Evolutionary conservation across 1,140 invertebrate genomes (phyloP), one percentile per base, ranked within the genome.

Genomic region (Aphidius ervi): DNA sequence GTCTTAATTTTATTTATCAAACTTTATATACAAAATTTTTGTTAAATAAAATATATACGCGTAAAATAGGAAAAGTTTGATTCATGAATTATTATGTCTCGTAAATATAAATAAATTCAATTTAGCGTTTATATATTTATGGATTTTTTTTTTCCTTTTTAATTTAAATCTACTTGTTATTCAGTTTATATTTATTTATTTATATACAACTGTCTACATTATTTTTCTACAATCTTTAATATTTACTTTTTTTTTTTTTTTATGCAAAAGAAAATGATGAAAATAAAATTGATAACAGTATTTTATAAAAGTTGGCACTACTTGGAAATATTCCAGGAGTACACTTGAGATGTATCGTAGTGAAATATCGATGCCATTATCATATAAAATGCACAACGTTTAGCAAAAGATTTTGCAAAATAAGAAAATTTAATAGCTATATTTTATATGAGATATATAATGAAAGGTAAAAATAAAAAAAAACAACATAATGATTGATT

Each of bases 1-100:
- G 56, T 42, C 46, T 42, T 47, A 39, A 48, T n/a, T 49, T 46
- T 46, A 59, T 43, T 50, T 46, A 46, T 42, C 56, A 16, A 45
- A 45, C 5, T 57, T 46, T 39, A 23, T 31, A 31, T 31, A 31
- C 23, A 31, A 31, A 31, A 31, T 31, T 31, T 31, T 31, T 4
- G 16, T 31, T 31, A 4, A 31, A 31, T 31, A 31, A 31, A 31
- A 31, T 31, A 4, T 31, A 31, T 31, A 31, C 4, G 4, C 20
- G 50, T 10, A 23, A 37, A 31, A 52, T 52, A 23, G 10, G 37
- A 23, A 37, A 52, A 52, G 31, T n/a, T 23, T 23, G 50, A 52
- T 31, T 37, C 37, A 9, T 52, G 50, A 52, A 52, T 52, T 23
- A 52, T 52, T 52, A 10, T 1, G 6, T 39, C 5, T 39, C 6